Percentiles rank a stretch among this genome's conserved stretches.
Evolutionary conservation across 2,797 vertebrate species (phyloP).

Genomic region (Gastrophryne carolinensis): DNA sequence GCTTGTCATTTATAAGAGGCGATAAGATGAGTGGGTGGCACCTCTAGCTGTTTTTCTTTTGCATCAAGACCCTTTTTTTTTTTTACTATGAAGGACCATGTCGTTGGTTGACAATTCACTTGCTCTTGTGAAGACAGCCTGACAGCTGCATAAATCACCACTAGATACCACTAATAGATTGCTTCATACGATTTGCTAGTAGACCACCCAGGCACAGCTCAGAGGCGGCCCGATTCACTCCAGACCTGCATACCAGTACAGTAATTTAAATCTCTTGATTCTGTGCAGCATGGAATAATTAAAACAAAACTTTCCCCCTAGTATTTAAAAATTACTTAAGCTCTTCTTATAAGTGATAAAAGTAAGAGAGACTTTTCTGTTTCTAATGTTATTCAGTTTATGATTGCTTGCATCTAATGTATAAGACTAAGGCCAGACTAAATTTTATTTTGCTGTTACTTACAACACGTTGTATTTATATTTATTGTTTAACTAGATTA

Average conservation of each 20-base stretch:
- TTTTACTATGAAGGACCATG: slow-evolving; percentile 75
- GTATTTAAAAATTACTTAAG: slow-evolving; percentile 18
- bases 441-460: too few species aligned
- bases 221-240: slow-evolving; percentile 73
- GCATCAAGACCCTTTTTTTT: slow-evolving; percentile 70
- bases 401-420: not conserved
- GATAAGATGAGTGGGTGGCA: slow-evolving; percentile 76
- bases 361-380: not conserved
- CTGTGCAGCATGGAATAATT: slow-evolving; percentile 62
- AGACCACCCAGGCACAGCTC: slow-evolving; percentile 88
- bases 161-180: slow-evolving; percentile 86
- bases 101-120: slow-evolving; percentile 82
- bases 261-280: slow-evolving; percentile 79
- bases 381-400: not conserved
- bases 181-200: slow-evolving; percentile 75
- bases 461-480: too few species aligned
- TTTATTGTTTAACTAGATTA: too few species aligned
- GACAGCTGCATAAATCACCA: slow-evolving; percentile 96
- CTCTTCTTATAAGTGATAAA: not conserved
- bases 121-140: slow-evolving; percentile 85
- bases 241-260: slow-evolving; percentile 76
- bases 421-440: too few species aligned
- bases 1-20: slow-evolving; percentile 73
- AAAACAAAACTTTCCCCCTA: slow-evolving; percentile 43
- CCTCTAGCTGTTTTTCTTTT: slow-evolving; percentile 80